A percentile compares a stretch with the other conserved stretches of the same genome.
These are phyloP conservation scores for Leucoraja ocellata DNA, from an alignment of 2,797 vertebrate genomes.

Conservation along the genomic window DNA sequence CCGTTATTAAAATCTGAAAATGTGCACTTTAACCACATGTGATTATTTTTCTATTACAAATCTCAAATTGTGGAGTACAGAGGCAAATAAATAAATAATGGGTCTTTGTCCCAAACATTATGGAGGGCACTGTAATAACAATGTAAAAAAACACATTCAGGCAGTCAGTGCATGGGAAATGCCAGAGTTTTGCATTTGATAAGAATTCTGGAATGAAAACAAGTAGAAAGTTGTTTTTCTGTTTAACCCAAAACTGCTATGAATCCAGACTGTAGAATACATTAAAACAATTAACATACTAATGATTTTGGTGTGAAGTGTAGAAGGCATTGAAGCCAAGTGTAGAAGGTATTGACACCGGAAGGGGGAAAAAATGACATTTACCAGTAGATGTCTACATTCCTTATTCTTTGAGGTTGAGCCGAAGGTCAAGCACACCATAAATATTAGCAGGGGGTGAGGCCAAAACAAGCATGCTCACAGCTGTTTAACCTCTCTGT, in stretches of 20 bases:
- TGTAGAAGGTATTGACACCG: not conserved
- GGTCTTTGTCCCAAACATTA: too few relatives aligned
- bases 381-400: constrained; percentile 16
- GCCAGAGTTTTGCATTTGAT: not conserved
- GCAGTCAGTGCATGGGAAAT: not conserved
- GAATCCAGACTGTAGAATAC: not conserved
- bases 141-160: not conserved
- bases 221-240: not conserved
- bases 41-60: too few relatives aligned
- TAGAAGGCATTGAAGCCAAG: not conserved
- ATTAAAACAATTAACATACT: not conserved
- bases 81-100: too few relatives aligned
- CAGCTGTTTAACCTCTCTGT: constrained; percentile 17
- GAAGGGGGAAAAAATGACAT: not conserved
- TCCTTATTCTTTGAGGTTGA: constrained; percentile 47
- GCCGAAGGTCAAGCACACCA: constrained; percentile 52
- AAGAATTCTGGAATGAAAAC: constrained; percentile 1
- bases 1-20: too few relatives aligned
- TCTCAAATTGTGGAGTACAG: too few relatives aligned
- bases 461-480: constrained; percentile 8
- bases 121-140: not conserved
- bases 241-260: not conserved
- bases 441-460: constrained; percentile 50
- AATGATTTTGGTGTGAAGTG: not conserved
- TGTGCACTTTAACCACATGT: too few relatives aligned